Evolutionary conservation across 2,797 vertebrate genomes (phyloP).

Genomic region (Morelia viridis): DNA sequence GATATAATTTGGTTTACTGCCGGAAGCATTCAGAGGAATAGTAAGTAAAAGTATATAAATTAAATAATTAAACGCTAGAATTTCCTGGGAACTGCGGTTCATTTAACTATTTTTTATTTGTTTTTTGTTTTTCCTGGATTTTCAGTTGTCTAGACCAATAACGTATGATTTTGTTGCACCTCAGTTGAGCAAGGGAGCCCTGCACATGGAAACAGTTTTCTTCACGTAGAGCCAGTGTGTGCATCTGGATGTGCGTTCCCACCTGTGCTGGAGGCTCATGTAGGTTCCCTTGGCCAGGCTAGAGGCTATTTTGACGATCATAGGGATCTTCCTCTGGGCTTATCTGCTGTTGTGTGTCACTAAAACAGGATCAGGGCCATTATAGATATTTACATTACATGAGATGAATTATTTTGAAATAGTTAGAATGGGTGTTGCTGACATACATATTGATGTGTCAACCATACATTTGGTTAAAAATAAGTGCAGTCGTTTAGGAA

Average conservation of each 20-base stretch:
- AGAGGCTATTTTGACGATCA: not conserved
- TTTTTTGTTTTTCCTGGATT: conserved; percentile 13
- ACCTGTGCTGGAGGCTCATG: not conserved
- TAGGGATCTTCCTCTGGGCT: not conserved
- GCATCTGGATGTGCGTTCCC: not conserved
- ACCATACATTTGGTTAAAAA: not conserved
- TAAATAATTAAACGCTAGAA: conserved; percentile 25
- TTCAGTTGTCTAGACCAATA: conserved; percentile 18
- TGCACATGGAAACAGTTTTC: not conserved
- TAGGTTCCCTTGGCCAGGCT: not conserved
- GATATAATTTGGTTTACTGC: conserved; percentile 39
- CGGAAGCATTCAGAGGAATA: conserved; percentile 31
- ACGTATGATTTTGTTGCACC: not conserved
- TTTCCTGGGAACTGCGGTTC: not conserved
- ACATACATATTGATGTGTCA: not conserved
- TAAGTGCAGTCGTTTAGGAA: not conserved
- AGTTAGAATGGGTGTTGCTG: conserved; percentile 29
- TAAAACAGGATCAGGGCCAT: not conserved
- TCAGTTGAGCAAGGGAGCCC: not conserved
- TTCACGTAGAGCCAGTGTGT: not conserved
- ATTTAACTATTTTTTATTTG: not conserved
- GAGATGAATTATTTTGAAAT: conserved; percentile 35
- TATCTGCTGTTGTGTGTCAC: not conserved
- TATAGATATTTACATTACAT: conserved; percentile 11
- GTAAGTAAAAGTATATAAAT: not conserved